These are phyloP conservation scores for Pandion haliaetus DNA, from an alignment of 2,113 vertebrate species.

Conservation along the genomic window DNA sequence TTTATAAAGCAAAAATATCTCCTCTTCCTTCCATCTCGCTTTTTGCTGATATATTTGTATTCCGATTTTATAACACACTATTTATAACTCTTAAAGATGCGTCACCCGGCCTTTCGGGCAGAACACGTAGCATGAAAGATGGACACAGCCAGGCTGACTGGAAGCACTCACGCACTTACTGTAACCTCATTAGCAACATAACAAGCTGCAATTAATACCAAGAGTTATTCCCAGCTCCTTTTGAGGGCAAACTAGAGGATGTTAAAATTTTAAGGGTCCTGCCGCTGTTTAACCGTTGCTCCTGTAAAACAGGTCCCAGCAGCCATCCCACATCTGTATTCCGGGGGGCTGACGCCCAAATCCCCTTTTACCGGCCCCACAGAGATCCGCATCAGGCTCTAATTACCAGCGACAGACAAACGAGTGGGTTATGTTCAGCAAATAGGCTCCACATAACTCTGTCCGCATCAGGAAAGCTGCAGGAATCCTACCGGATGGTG, in stretches of 20 bases:
- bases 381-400: neutral
- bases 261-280: too few relatives aligned
- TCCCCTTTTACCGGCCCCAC: neutral
- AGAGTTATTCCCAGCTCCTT: neutral
- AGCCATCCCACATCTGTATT: fast-evolving
- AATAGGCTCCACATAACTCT: fast-evolving
- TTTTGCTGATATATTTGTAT: neutral
- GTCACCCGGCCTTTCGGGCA: neutral
- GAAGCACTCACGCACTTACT: neutral
- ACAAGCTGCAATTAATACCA: neutral
- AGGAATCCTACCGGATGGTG: fast-evolving
- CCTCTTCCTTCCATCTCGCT: neutral
- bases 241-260: neutral
- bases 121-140: fast-evolving
- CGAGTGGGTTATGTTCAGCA: neutral
- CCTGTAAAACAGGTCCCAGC: neutral
- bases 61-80: neutral
- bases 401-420: neutral
- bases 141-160: neutral
- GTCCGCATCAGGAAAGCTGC: fast-evolving
- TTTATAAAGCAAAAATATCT: neutral
- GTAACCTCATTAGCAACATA: neutral
- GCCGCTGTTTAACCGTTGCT: neutral
- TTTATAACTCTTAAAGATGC: neutral
- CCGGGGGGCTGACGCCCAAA: neutral